Evolutionary conservation across 1,140 invertebrate genomes (phyloP).

Genomic region (Helicoverpa zea): DNA sequence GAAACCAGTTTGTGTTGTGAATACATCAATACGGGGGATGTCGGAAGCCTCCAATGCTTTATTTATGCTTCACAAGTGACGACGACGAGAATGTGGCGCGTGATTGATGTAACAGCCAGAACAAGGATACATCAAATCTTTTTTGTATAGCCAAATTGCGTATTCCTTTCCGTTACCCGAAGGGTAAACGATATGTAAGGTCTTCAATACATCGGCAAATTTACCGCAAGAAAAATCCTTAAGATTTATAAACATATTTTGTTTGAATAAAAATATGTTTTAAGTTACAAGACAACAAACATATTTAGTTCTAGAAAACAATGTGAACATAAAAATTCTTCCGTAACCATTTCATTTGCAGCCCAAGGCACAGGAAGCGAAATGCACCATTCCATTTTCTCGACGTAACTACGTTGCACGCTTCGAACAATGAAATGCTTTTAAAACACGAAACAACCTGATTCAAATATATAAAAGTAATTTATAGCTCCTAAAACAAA

Average conservation of each 20-base stretch:
- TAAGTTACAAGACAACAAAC: constrained; percentile 7
- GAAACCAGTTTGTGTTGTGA: constrained; percentile 63
- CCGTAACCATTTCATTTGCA: constrained; percentile 75
- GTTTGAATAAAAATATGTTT: too few relatives aligned
- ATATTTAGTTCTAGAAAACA: constrained; percentile 62
- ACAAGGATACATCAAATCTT: constrained; percentile 67
- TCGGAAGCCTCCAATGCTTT: constrained; percentile 68
- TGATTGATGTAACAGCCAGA: constrained; percentile 69
- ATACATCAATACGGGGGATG: constrained; percentile 69
- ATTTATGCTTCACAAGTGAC: constrained; percentile 68
- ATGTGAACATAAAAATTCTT: constrained; percentile 72
- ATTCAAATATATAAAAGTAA: constrained; percentile 73
- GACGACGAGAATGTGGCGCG: constrained; percentile 62
- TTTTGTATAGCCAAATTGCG: constrained; percentile 59
- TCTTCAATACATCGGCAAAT: neutral
- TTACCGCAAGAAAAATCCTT: neutral
- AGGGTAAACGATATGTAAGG: constrained; percentile 23
- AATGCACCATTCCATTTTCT: constrained; percentile 80
- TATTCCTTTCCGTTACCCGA: constrained; percentile 46
- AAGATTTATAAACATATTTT: neutral
- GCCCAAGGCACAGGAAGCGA: constrained; percentile 76
- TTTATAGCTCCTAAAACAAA: constrained; percentile 55
- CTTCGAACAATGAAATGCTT: constrained; percentile 82
- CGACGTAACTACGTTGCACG: constrained; percentile 75
- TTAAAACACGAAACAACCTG: constrained; percentile 80